These are phyloP conservation scores for Microtus montanus DNA, from an alignment of 2,113 vertebrate genomes.

Conservation along the genomic window DNA sequence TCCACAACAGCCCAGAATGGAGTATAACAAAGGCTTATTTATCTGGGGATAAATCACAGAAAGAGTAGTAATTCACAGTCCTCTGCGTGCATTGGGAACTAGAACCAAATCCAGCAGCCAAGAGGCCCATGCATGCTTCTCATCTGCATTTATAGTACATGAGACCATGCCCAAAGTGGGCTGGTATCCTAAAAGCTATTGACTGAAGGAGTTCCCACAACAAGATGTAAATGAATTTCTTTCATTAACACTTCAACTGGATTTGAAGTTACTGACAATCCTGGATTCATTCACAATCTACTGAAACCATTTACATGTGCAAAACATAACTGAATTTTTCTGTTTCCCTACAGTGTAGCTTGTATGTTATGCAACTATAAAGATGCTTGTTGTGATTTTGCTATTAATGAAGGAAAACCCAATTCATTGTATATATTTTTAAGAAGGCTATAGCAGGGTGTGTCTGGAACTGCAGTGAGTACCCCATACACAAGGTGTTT, in stretches of 20 bases:
- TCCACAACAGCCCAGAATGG: too few species aligned
- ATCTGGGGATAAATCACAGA: too few species aligned
- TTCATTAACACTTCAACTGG: slow-evolving; percentile 70
- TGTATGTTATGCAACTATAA: slow-evolving; percentile 49
- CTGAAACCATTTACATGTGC: slow-evolving; percentile 53
- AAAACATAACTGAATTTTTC: not conserved
- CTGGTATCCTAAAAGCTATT: too few species aligned
- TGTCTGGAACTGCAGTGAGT: slow-evolving; percentile 36
- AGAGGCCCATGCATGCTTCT: too few species aligned
- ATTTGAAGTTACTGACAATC: slow-evolving; percentile 63
- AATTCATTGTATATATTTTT: slow-evolving; percentile 62
- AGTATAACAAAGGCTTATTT: too few species aligned
- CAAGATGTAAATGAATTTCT: slow-evolving; percentile 77
- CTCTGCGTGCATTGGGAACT: too few species aligned
- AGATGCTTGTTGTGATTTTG: not conserved
- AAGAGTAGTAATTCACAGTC: too few species aligned
- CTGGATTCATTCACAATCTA: slow-evolving; percentile 47
- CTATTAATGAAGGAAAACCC: not conserved
- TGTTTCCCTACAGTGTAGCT: not conserved
- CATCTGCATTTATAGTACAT: too few species aligned
- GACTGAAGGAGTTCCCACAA: too few species aligned
- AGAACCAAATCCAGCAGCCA: too few species aligned
- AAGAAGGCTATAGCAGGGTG: slow-evolving; percentile 49
- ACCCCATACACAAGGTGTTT: slow-evolving; percentile 69
- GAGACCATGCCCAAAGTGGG: too few species aligned